Evolutionary conservation across 1,140 invertebrate species (phyloP).

Genomic region (Micrasema longulum): DNA sequence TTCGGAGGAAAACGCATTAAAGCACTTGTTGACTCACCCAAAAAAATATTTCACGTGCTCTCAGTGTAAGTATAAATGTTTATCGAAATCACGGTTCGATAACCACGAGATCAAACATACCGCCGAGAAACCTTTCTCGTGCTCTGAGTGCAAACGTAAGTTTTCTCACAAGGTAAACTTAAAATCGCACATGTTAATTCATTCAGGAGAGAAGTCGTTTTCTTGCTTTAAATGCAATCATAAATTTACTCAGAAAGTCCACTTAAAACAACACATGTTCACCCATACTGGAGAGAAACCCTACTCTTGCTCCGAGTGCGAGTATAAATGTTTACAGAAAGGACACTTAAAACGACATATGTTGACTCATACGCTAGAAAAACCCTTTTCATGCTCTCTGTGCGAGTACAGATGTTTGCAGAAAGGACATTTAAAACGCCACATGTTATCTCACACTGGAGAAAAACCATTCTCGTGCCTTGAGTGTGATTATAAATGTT

Average conservation of each 20-base stretch:
- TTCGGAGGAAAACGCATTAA: neutral
- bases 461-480: neutral
- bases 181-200: neutral
- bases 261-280: too few species aligned
- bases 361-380: too few species aligned
- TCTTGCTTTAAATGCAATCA: neutral
- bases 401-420: too few species aligned
- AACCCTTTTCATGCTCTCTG: too few species aligned
- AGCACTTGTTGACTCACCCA: neutral
- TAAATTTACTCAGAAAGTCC: too few species aligned
- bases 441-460: neutral
- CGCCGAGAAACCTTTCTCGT: neutral
- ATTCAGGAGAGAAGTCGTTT: conserved; percentile 1
- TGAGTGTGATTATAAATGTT: neutral
- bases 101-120: neutral
- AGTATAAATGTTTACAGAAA: too few species aligned
- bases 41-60: neutral
- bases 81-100: neutral
- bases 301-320: too few species aligned
- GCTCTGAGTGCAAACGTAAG: neutral
- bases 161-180: neutral
- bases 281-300: too few species aligned
- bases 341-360: too few species aligned
- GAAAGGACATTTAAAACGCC: neutral
- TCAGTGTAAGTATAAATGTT: neutral